Evolutionary conservation across 2,797 vertebrate species (phyloP).

Genomic region (Chelidonichthys spinosus): DNA sequence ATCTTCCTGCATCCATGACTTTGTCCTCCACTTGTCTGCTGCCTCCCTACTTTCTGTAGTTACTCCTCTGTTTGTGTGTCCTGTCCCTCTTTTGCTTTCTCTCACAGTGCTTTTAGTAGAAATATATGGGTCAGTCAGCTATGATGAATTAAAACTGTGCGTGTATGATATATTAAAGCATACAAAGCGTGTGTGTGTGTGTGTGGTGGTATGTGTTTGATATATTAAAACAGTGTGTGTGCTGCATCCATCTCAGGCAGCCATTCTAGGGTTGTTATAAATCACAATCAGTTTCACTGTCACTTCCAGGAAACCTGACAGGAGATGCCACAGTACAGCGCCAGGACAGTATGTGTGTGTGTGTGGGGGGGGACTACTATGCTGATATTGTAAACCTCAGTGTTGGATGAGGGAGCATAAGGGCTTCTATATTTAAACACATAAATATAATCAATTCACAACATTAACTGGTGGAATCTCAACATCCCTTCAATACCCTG

Average conservation of each 20-base stretch:
- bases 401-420: not conserved
- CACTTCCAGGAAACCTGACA: conserved; percentile 64
- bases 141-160: conserved; percentile 78
- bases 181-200: conserved; percentile 22
- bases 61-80: conserved; percentile 35
- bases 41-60: conserved; percentile 17
- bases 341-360: conserved; percentile 12
- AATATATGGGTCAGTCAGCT: conserved; percentile 76
- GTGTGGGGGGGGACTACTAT: not conserved
- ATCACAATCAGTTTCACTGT: conserved; percentile 67
- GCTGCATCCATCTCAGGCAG: conserved; percentile 72
- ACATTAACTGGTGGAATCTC: not conserved
- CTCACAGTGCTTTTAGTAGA: conserved; percentile 58
- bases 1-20: conserved; percentile 19
- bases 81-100: conserved; percentile 36
- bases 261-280: conserved; percentile 63
- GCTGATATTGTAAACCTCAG: conserved; percentile 15
- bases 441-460: not conserved
- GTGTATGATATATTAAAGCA: conserved; percentile 42
- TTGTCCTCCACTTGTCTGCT: conserved; percentile 1
- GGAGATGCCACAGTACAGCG: conserved; percentile 41
- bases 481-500: not conserved
- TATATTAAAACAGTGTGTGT: conserved; percentile 72
- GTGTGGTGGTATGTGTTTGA: conserved; percentile 67
- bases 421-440: not conserved